Base-by-base conservation (phyloP, 2,888 invertebrate genomes). In the Hedychridium roseum region DNA sequence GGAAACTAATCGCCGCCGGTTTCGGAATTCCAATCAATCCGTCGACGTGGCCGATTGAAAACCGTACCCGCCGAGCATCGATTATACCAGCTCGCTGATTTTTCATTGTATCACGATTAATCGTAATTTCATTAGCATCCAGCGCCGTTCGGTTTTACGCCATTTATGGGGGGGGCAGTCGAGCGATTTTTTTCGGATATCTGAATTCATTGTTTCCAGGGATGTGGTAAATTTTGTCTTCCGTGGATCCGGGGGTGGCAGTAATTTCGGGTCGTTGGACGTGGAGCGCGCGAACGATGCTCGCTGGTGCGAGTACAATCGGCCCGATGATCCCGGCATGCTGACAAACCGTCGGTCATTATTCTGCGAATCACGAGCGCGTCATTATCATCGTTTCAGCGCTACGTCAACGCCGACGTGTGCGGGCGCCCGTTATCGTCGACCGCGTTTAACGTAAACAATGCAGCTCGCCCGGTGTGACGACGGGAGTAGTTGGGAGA, bases 311-410 rank as follows among this genome's bases (percentile, higher is more conserved):
- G 15, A 15, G 31, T 21, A 17, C 31, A 41, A 26, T 44, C 20
- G 14, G 26, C 5, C 12, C 31, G 14, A 41, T 41, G 31, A 44
- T 44, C 23, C 14, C 23, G 30, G 34, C 12, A 39, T 26, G 16
- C 11, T 21, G 27, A 15, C 26, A 28, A 38, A n/a, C n/a, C 26
- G 38, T 27, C 51, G 37, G 50, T 48, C 52, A 37, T n/a, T 47
- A 31, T 48, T 53, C 42, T 26, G 42, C 53, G 48, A 59, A 60
- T 60, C 54, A 60, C 46, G 50, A 26, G 30, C 50, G 43, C 57
- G 50, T 61, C 59, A 65, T 66, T 63, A 65, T 63, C 63, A 54
- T 48, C 50, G 43, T 52, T 57, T 54, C 48, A 49, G 47, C 43
- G 43, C 45, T 43, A 35, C 34, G 41, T 40, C 38, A 36, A 35